Evolutionary conservation across 2,888 invertebrate genomes (phyloP), one percentile per base, ranked within the genome.

Genomic region (Dynastes maya): DNA sequence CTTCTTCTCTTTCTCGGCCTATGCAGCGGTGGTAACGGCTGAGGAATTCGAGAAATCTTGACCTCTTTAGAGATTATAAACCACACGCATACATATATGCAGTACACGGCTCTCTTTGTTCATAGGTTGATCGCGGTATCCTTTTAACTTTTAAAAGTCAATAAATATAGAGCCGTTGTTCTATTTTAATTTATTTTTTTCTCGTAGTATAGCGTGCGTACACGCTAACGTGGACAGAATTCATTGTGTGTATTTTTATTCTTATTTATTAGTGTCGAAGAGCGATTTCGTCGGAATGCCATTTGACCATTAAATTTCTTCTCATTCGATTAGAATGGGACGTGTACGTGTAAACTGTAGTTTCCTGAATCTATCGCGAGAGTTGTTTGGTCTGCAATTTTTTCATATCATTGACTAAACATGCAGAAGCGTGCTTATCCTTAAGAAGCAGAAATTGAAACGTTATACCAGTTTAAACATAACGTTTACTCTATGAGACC

Each of bases 11-110:
- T 58, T 72, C 72, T 58, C 61, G 27, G 11, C 51, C 58, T 37
- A 16, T n/a, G 72, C 22, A 22, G 58, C 40, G 58, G 8, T 58
- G 58, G 58, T 72, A 58, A 58, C 58, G 72, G 72, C 72, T 58
- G 72, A 72, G 72, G 72, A 72, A 72, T 72, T 72, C 72, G 72
- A 72, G 72, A 72, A 72, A 72, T 72, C 72, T 72, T 72, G 72
- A 72, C 72, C 72, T 72, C 72, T 72, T 72, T 72, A 61, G 40
- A 58, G 40, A 58, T 58, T 55, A 72, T 40, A 55, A 51, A 29
- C 68, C 55, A 40, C 58, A 45, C 45, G 45, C 67, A 67, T 22
- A 45, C 58, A 72, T 53, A 13, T 11, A 58, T 16, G 29, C 32
- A 58, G 55, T 37, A 58, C 55, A 58, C 58, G 58, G 27, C 22